A percentile compares a stretch with the other conserved stretches of the same genome.
These are phyloP conservation scores for Phymorhynchus buccinoides DNA, from an alignment of 1,140 invertebrate species.

Conservation along the genomic window DNA sequence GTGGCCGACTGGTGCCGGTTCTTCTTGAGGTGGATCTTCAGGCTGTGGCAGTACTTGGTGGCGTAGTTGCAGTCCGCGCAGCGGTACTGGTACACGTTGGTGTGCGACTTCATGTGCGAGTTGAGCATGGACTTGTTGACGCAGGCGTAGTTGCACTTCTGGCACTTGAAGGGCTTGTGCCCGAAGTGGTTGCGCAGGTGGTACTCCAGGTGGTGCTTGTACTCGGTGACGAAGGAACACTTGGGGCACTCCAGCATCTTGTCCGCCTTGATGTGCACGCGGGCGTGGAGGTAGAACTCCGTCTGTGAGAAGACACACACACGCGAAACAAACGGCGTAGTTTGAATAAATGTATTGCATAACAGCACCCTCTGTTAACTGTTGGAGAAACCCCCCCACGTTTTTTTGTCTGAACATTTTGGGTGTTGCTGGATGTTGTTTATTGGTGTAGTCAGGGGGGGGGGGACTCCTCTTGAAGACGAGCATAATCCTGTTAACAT, in stretches of 20 bases:
- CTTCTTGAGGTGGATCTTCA: conserved; percentile 96
- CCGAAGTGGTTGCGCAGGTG: conserved; percentile 94
- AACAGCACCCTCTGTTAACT: too few species aligned
- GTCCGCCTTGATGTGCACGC: conserved; percentile 92
- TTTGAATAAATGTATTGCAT: too few species aligned
- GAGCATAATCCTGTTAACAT: too few species aligned
- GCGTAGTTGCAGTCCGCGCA: conserved; percentile 96
- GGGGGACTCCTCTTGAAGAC: too few species aligned
- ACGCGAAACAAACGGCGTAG: too few species aligned
- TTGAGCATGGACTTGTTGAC: conserved; percentile 99
- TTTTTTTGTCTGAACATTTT: too few species aligned
- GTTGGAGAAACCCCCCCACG: too few species aligned
- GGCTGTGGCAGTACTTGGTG: conserved; percentile 97
- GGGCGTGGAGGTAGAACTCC: conserved; percentile 92
- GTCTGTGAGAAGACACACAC: conserved; percentile 72
- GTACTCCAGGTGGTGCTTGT: conserved; percentile 99
- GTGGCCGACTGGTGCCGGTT: conserved; percentile 83
- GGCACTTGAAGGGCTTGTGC: conserved; percentile 96
- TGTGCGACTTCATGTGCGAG: conserved; percentile 98
- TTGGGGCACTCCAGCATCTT: conserved; percentile 91
- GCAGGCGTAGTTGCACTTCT: conserved; percentile 82
- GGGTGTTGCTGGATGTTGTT: too few species aligned
- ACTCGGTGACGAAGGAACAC: conserved; percentile 98
- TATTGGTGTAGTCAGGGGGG: too few species aligned
- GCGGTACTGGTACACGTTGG: conserved; percentile 95